A percentile compares a stretch with the other conserved stretches of the same genome.
Evolutionary conservation across 2,797 vertebrate genomes (phyloP).

Genomic region (Cygnus olor): DNA sequence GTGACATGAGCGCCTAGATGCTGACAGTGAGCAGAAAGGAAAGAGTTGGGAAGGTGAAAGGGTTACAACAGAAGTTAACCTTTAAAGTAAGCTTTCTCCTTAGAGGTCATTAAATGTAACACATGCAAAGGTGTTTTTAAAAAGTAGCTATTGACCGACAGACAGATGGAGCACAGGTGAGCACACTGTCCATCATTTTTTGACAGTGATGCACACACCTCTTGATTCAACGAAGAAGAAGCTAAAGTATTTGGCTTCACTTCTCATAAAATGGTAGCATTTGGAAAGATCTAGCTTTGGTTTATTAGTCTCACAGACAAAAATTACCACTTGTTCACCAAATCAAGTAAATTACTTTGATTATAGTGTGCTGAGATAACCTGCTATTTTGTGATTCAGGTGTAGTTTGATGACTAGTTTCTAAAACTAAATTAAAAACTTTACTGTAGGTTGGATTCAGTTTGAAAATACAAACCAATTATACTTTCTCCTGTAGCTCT

Average conservation of each 20-base stretch:
- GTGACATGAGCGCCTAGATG: background rate
- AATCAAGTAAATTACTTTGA: background rate
- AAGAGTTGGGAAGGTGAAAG: background rate
- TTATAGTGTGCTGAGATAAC: background rate
- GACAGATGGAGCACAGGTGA: background rate
- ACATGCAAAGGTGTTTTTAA: background rate
- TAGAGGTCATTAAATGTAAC: background rate
- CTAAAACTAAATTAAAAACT: background rate
- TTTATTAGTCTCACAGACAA: background rate
- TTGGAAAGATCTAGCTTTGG: background rate
- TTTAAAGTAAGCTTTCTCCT: background rate
- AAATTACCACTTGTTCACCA: background rate
- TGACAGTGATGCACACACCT: background rate
- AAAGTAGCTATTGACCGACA: background rate
- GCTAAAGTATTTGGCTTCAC: background rate
- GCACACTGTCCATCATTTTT: background rate
- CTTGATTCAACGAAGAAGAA: background rate
- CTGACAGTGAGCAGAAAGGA: background rate
- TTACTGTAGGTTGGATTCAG: background rate
- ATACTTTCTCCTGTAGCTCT: background rate
- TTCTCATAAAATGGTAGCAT: background rate
- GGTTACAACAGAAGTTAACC: background rate
- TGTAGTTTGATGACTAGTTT: background rate
- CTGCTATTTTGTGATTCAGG: background rate
- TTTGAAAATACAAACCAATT: background rate